Evolutionary conservation across 2,113 vertebrate genomes (phyloP).

Genomic region (Condylura cristata): DNA sequence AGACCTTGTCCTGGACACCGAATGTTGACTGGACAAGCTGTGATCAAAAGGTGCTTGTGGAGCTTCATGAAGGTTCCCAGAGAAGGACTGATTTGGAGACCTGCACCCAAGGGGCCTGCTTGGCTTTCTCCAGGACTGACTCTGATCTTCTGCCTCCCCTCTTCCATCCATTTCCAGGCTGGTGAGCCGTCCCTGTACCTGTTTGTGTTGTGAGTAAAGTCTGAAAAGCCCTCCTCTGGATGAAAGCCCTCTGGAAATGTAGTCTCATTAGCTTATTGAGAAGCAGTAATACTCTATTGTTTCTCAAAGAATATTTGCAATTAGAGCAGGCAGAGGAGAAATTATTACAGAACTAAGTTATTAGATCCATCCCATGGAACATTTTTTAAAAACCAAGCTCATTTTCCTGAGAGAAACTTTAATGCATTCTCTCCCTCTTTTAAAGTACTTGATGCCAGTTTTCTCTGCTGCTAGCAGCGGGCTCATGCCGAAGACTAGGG

Average conservation of each 20-base stretch:
- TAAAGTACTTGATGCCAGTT: background rate
- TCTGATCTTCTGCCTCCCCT: background rate
- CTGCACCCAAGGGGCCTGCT: background rate
- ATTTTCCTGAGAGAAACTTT: conserved; percentile 32
- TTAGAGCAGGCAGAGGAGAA: conserved; percentile 59
- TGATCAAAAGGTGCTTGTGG: background rate
- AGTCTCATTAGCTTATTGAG: background rate
- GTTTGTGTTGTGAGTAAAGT: background rate
- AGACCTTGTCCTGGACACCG: background rate
- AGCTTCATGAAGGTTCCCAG: background rate
- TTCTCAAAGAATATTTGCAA: conserved; percentile 45
- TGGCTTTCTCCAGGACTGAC: background rate
- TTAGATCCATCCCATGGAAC: conserved; percentile 37
- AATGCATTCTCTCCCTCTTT: background rate
- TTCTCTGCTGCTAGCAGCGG: background rate
- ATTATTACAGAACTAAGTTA: conserved; percentile 47
- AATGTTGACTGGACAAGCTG: background rate
- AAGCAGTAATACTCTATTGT: background rate
- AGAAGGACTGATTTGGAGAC: background rate
- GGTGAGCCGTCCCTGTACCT: background rate
- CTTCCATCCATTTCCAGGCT: background rate
- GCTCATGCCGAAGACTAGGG: background rate
- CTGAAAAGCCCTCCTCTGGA: background rate
- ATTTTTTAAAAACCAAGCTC: background rate
- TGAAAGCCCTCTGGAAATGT: background rate